Percentiles rank a stretch among this genome's conserved stretches.
These are phyloP conservation scores for Discoglossus pictus DNA, from an alignment of 2,797 vertebrate species.

Conservation along the genomic window DNA sequence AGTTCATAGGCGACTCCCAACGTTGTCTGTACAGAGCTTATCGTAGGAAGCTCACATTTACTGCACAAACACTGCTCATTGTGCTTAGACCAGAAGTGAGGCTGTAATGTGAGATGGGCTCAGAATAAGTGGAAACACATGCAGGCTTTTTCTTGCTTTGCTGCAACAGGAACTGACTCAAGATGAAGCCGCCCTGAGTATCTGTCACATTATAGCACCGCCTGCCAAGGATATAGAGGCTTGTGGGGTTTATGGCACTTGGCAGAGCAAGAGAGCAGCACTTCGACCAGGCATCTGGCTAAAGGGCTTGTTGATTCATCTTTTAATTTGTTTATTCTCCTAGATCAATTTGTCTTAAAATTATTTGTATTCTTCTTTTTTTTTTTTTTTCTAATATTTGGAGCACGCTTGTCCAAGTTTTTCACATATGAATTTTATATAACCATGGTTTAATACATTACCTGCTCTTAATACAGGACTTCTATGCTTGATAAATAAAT, in stretches of 20 bases:
- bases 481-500: too few relatives aligned
- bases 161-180: slow-evolving; percentile 34
- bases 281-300: slow-evolving; percentile 8
- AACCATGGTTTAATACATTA: too few relatives aligned
- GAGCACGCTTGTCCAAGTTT: too few relatives aligned
- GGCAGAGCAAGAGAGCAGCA: not conserved
- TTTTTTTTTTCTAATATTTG: too few relatives aligned
- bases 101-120: slow-evolving; percentile 32
- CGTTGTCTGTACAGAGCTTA: slow-evolving; percentile 20
- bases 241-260: not conserved
- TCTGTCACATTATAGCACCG: slow-evolving; percentile 12
- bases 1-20: slow-evolving; percentile 24
- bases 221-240: not conserved
- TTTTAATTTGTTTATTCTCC: too few relatives aligned
- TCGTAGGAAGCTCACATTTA: slow-evolving; percentile 4
- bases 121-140: slow-evolving; percentile 41
- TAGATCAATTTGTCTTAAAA: too few relatives aligned
- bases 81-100: slow-evolving; percentile 22
- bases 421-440: too few relatives aligned
- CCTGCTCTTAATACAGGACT: too few relatives aligned
- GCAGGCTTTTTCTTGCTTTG: slow-evolving; percentile 20
- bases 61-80: slow-evolving; percentile 26
- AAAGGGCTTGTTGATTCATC: not conserved
- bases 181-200: slow-evolving; percentile 9
- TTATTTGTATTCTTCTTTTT: too few relatives aligned